Evolutionary conservation across 2,888 invertebrate genomes (phyloP).

Genomic region (Spisula solida): DNA sequence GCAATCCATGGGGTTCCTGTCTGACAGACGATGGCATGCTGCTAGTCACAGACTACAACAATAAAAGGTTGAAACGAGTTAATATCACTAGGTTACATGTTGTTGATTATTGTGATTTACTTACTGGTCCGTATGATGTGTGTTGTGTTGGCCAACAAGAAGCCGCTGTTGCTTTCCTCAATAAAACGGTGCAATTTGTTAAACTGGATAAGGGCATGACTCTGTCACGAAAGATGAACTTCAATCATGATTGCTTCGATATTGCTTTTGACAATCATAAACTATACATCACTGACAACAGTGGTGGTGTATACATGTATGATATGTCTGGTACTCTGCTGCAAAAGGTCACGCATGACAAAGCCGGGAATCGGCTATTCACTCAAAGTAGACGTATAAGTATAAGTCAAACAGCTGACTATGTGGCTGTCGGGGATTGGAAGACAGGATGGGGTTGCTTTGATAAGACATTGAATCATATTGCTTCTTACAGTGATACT

Average conservation of each 20-base stretch:
- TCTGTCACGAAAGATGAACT: neutral
- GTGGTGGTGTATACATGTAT: neutral
- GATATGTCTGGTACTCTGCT: constrained; percentile 15
- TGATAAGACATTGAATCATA: neutral
- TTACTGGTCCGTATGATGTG: neutral
- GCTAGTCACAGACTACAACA: constrained; percentile 12
- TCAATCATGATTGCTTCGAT: constrained; percentile 24
- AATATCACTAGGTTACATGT: neutral
- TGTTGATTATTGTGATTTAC: constrained; percentile 15
- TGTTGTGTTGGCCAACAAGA: constrained; percentile 22
- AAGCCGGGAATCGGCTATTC: neutral
- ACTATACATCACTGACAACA: neutral
- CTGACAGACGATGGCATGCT: constrained; percentile 18
- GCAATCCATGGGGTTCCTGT: neutral
- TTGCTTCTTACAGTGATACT: constrained; percentile 3
- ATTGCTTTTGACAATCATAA: constrained; percentile 1
- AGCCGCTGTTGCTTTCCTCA: neutral
- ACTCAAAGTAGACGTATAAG: neutral
- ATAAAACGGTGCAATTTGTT: constrained; percentile 7
- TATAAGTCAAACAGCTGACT: neutral
- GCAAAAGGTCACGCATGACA: constrained; percentile 13
- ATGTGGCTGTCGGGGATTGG: constrained; percentile 1
- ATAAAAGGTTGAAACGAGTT: constrained; percentile 28
- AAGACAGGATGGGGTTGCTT: neutral
- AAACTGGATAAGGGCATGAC: neutral